These are phyloP conservation scores for Acrobasis consociella DNA, from an alignment of 2,888 invertebrate species.

Conservation along the genomic window DNA sequence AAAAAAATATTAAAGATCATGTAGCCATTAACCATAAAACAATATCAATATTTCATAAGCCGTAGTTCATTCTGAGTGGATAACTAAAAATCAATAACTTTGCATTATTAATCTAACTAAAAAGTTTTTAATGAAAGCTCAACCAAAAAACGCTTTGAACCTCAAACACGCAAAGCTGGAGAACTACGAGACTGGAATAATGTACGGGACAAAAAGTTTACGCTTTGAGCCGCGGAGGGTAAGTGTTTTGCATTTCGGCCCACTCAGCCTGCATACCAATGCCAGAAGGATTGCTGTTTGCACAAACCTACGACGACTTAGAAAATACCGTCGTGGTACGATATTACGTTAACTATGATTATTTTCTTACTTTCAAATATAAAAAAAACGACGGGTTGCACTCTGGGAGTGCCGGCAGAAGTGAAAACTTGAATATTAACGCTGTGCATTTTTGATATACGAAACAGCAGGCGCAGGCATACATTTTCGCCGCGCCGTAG, in stretches of 20 bases:
- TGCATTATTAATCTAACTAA: conserved; percentile 52
- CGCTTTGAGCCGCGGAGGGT: conserved; percentile 78
- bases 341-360: too few species aligned
- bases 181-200: conserved; percentile 80
- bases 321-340: too few species aligned
- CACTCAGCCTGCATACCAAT: conserved; percentile 76
- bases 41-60: neutral
- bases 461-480: too few species aligned
- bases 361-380: too few species aligned
- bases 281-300: conserved; percentile 49
- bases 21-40: too few species aligned
- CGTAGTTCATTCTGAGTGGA: conserved; percentile 41
- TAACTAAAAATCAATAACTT: conserved; percentile 68
- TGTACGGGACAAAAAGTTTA: conserved; percentile 77
- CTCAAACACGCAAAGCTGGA: conserved; percentile 77
- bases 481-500: too few species aligned
- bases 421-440: too few species aligned
- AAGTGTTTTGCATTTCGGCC: conserved; percentile 79
- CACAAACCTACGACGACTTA: too few species aligned
- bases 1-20: too few species aligned
- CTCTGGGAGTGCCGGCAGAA: too few species aligned
- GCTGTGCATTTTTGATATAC: too few species aligned
- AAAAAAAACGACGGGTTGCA: too few species aligned
- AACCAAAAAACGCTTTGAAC: conserved; percentile 75
- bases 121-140: conserved; percentile 76